Evolutionary conservation across 2,797 vertebrate species (phyloP).

Genomic region (Pseudopleuronectes americanus): DNA sequence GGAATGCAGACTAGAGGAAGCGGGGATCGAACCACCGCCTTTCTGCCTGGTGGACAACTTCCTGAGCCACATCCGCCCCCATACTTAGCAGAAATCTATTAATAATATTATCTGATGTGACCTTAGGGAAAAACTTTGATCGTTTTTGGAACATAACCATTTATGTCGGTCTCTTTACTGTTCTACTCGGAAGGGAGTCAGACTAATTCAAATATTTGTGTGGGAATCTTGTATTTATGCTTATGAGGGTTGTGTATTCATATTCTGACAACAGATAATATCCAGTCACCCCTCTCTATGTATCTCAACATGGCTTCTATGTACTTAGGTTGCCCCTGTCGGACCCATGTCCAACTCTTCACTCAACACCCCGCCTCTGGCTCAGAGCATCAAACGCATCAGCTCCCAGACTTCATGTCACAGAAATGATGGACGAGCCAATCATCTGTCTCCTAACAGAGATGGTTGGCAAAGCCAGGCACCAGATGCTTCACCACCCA

Average conservation of each 20-base stretch:
- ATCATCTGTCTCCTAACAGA: constrained; percentile 30
- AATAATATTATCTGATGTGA: background rate
- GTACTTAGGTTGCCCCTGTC: background rate
- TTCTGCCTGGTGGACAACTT: too few relatives aligned
- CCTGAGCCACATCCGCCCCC: too few relatives aligned
- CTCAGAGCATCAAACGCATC: constrained; percentile 30
- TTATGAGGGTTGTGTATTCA: too few relatives aligned
- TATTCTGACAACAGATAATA: too few relatives aligned
- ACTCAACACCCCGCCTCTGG: constrained; percentile 29
- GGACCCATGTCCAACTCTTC: constrained; percentile 7
- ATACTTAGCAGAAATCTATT: background rate
- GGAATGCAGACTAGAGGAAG: too few relatives aligned
- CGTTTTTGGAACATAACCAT: background rate
- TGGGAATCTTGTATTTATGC: too few relatives aligned
- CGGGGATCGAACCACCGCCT: too few relatives aligned
- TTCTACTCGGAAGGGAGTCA: background rate
- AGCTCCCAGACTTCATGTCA: background rate
- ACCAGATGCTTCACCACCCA: constrained; percentile 49
- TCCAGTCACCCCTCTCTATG: too few relatives aligned
- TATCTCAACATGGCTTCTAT: background rate
- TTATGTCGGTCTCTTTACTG: background rate
- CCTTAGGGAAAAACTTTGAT: background rate
- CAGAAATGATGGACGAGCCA: constrained; percentile 24
- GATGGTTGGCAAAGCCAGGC: constrained; percentile 48
- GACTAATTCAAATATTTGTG: background rate